A percentile compares a stretch with the other conserved stretches of the same genome.
These are phyloP conservation scores for Crotalus horridus DNA, from an alignment of 2,113 vertebrate genomes.

Conservation along the genomic window DNA sequence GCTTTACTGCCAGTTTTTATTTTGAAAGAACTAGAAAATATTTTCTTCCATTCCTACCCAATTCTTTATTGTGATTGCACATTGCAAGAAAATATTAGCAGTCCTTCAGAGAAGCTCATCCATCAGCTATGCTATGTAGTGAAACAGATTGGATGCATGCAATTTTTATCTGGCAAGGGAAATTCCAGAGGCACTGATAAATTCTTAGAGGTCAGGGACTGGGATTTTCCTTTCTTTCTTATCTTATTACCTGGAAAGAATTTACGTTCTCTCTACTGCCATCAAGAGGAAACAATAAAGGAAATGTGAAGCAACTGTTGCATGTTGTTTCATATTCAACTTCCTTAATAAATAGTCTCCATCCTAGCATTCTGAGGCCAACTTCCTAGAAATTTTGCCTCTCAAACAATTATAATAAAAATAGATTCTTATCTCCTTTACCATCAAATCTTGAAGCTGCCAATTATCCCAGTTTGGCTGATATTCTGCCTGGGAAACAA, in stretches of 20 bases:
- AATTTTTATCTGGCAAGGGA: neutral
- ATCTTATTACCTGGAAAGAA: neutral
- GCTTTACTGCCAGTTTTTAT: neutral
- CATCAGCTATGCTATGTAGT: neutral
- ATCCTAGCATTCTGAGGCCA: neutral
- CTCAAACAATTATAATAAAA: neutral
- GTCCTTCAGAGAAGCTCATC: neutral
- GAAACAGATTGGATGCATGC: neutral
- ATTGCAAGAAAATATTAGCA: neutral
- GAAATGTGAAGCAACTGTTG: neutral
- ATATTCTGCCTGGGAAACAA: neutral
- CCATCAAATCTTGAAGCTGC: neutral
- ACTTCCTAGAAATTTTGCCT: neutral
- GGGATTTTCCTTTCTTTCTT: neutral
- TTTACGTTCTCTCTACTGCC: neutral
- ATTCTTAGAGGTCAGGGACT: neutral
- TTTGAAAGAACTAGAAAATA: neutral
- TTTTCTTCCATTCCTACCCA: neutral
- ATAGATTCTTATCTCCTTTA: neutral
- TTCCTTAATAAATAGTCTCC: neutral
- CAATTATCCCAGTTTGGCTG: neutral
- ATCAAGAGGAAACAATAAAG: neutral
- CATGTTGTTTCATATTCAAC: neutral
- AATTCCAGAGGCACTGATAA: neutral
- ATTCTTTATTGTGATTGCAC: neutral